Base-by-base conservation (phyloP, 2,113 vertebrate species). In the Bos indicus region DNA sequence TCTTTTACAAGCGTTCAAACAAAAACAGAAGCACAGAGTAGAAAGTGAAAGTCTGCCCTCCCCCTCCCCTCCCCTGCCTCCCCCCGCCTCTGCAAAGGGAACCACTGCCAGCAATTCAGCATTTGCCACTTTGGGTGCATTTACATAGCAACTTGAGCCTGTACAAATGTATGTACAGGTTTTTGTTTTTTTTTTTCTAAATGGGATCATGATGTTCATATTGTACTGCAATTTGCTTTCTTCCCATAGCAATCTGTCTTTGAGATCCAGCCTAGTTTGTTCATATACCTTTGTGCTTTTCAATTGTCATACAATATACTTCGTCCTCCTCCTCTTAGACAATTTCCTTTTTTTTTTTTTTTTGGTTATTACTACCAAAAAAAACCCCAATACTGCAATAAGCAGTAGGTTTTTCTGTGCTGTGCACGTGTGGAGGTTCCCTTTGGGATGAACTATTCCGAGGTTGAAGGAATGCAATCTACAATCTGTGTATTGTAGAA, bases 41-140 rank as follows among this genome's bases (percentile, higher is more conserved):
- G 40, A 57, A n/a, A 90, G 74, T 11, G 74, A 71, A 77, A 40
- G 43, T 8, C 52, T 9, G 40, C 26, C 19, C 7, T 5, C 7
- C 0, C 30, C 30, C 23, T 2, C 43, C 33, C 10, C 40, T 4
- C 1, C 0, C 10, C 74, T 12, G 9, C 19, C 67, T 36, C 67
- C n/a, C 67, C 67, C 19, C 26, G 46, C 28, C 51, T n/a, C 23
- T 6, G 4, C 40, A 4, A 13, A 15, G 12, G 25, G 6, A 7
- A 26, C 83, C 43, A 16, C 48, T 13, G 56, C 28, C 15, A 5
- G 2, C 0, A 2, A 0, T 11, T 64, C 43, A n/a, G 7, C 43
- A 5, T 43, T 36, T 60, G 54, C 57, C 33, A 14, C n/a, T 36
- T 40, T 28, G 11, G 36, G n/a, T 11, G 19, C 23, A 2, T 56